Conservation (phyloP, 2,113 vertebrate species). For the Syngnathus typhle region DNA sequence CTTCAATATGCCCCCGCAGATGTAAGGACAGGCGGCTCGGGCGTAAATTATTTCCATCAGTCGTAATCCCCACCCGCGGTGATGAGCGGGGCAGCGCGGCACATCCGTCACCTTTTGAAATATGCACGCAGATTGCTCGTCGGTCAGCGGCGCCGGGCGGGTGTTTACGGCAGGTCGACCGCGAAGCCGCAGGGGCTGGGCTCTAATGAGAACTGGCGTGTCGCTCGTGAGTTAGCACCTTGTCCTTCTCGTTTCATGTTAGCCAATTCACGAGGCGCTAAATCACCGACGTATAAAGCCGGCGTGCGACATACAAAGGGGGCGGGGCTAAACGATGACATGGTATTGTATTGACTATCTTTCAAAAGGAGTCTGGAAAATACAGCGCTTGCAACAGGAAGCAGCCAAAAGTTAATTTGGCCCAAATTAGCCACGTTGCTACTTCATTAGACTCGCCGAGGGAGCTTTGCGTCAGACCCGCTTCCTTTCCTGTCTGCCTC, state of each 20-base stretch:
- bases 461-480: not conserved
- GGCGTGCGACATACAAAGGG: not conserved
- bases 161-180: constrained; percentile 10
- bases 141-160: too few relatives aligned
- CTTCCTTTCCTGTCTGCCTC: constrained; percentile 6
- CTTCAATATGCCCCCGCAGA: too few relatives aligned
- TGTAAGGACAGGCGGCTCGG: too few relatives aligned
- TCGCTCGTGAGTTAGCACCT: constrained; percentile 50
- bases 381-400: not conserved
- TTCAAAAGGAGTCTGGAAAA: not conserved
- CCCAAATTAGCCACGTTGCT: not conserved
- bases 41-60: too few relatives aligned
- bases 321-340: too few relatives aligned
- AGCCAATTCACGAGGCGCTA: constrained; percentile 52
- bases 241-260: constrained; percentile 38
- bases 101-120: too few relatives aligned
- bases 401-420: not conserved
- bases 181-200: constrained; percentile 21
- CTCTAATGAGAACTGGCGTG: constrained; percentile 52
- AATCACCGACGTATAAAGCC: constrained; percentile 44
- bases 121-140: too few relatives aligned
- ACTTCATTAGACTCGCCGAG: not conserved
- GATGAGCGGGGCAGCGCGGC: too few relatives aligned
- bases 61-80: too few relatives aligned
- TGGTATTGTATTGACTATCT: not conserved